Evolutionary conservation across 2,113 vertebrate species (phyloP), one percentile per base, ranked within the genome.

Genomic region (Turnix velox): DNA sequence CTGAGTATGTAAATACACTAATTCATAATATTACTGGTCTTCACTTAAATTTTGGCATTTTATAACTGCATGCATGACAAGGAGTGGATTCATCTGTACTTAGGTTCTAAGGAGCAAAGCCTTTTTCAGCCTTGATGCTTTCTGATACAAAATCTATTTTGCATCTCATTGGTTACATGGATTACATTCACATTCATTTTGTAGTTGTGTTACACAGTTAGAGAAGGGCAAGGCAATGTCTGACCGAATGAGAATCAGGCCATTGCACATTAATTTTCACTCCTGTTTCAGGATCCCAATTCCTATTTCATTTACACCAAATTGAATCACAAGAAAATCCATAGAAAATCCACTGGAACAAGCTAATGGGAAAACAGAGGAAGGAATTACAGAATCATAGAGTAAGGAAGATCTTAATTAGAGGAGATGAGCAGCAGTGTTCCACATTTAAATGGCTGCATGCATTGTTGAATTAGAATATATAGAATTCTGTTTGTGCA

Each of bases 131-230:
- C 66, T 54, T 82, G 66, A 91, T 72, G 54, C 31, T 79, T 91
- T 84, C 66, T 94, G 81, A 94, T 91, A 78, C 43, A 89, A 91
- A 95, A 94, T 84, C 84, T 71, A 75, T 88, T 75, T 75, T 88
- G 69, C 61, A 74, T 84, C 65, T 91, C 18, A 3, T 46, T 92
- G 69, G 30, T 33, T 72, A 37, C 17, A 68, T 13, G 68, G 65
- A 68, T 78, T 88, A 40, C 52, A 45, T 55, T 91, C 69, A 51
- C 84, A 58, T 69, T 86, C 54, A 3, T 52, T 73, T 90, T 72
- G 77, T 48, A 81, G 39, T 67, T 81, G 57, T 72, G 57, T 93
- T 84, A 83, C 86, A 92, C 9, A 62, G 23, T 35, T 22, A 66
- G 20, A 81, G 77, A 72, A 71, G 77, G 30, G 61, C 28, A 87